phyloP scores from a whole-genome alignment of 2,888 invertebrate genomes.

The Gymnocheta viridis region DNA sequence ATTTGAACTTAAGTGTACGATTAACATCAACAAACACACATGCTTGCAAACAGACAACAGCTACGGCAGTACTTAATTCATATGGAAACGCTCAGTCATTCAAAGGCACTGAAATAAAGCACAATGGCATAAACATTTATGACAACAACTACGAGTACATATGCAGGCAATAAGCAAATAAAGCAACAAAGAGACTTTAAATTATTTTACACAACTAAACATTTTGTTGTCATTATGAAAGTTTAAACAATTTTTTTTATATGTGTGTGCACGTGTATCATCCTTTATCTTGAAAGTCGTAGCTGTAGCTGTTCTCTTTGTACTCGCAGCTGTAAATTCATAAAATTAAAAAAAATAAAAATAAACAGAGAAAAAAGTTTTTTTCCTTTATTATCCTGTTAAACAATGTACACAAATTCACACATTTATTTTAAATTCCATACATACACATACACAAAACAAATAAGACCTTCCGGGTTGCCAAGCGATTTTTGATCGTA shows the following conservation, averaged over 20 bases:
- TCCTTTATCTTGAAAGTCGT: neutral
- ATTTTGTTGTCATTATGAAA: constrained; percentile 64
- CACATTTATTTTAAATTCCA: constrained; percentile 19
- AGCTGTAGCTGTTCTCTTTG: constrained; percentile 16
- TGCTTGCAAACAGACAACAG: neutral
- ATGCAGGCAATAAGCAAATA: constrained; percentile 7
- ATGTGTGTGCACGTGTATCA: neutral
- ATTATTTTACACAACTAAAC: constrained; percentile 43
- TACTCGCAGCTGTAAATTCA: constrained; percentile 43
- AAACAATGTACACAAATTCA: constrained; percentile 24
- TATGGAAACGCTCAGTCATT: constrained; percentile 6
- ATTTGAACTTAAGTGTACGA: constrained; percentile 27
- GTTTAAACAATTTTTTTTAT: constrained; percentile 28
- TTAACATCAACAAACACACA: constrained; percentile 11
- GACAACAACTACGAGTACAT: constrained; percentile 48
- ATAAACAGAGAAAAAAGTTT: constrained; percentile 33
- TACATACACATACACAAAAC: neutral
- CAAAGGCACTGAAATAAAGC: constrained; percentile 55
- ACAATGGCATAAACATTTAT: constrained; percentile 62
- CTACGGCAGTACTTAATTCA: constrained; percentile 6
- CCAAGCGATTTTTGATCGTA: neutral
- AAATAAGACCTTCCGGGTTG: constrained; percentile 23
- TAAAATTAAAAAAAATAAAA: constrained; percentile 15
- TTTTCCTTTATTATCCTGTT: constrained; percentile 33
- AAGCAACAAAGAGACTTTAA: constrained; percentile 20